A percentile compares a stretch with the other conserved stretches of the same genome.
Evolutionary conservation across 2,888 invertebrate species (phyloP).

Genomic region (Cryptocheilus praepositus): DNA sequence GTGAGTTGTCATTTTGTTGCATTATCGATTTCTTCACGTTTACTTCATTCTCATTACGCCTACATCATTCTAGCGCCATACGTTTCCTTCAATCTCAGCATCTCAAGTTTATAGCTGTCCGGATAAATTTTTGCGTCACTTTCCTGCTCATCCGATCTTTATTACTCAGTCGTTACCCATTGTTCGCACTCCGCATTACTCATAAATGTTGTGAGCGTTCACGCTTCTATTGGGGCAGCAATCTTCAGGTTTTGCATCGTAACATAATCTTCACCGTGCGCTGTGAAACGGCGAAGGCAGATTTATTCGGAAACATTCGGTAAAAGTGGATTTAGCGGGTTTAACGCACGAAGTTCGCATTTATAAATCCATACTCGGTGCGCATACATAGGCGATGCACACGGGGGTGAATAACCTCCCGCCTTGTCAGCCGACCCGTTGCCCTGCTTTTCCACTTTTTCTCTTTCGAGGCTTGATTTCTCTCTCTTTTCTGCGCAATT

Average conservation of each 20-base stretch:
- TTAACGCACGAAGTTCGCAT: constrained; percentile 14
- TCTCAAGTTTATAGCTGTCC: no score
- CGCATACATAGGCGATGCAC: constrained; percentile 14
- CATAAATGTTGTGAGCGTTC: no score
- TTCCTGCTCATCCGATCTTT: no score
- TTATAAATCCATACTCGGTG: constrained; percentile 12
- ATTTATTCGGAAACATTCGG: constrained; percentile 40
- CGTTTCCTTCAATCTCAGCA: no score
- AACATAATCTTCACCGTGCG: neutral
- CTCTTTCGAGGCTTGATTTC: constrained; percentile 22
- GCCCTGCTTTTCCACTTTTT: constrained; percentile 28
- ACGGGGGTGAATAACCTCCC: constrained; percentile 42
- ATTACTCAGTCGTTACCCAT: no score
- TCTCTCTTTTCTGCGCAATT: constrained; percentile 16
- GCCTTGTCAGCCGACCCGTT: constrained; percentile 33
- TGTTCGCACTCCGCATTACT: no score
- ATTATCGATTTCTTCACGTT: no score
- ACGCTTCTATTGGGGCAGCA: neutral
- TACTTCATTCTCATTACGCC: no score
- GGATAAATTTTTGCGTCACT: no score
- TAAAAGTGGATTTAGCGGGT: constrained; percentile 45
- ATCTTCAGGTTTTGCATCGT: neutral
- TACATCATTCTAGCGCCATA: no score
- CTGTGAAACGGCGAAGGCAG: constrained; percentile 26
- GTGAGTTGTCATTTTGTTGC: no score